Base-by-base conservation (phyloP, 2,797 vertebrate species). In the Betta splendens region DNA sequence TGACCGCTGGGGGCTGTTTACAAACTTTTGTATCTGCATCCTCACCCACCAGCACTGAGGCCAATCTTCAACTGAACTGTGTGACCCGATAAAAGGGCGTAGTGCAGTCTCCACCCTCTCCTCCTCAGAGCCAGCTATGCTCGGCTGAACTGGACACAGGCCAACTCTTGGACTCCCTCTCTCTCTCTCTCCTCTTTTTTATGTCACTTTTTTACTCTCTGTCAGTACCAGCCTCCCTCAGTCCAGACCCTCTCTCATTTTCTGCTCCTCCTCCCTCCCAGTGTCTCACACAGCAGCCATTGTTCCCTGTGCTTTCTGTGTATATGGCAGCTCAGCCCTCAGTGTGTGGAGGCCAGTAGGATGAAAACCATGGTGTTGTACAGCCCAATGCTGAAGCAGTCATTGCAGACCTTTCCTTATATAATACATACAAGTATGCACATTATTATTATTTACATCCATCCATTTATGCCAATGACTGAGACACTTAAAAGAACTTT, bases 251-350 rank as follows among this genome's bases (percentile, higher is more conserved):
- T 44, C 74, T 61, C 59, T 55, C 39, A 58, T 40, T 49, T 46
- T 46, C 60, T 23, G 62, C 33, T 5, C 23, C 48, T 5, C 47
- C 38, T 16, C 38, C 12, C 47, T 47, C 52, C 16, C 73, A 64
- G 72, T 52, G 65, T 71, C 70, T 72, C 75, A 91, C 85, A 89
- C 83, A 86, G 85, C 81, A 63, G 59, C 84, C 80, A 90, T 90
- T 92, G 91, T 92, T 89, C 70, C 49, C 70, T 23, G 64, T 74
- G 52, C 75, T 78, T 15, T 75, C 21, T 56, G 79, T 76, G 76
- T 72, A 25, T 64, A 51, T 57, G 54, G 68, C 80, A 79, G 73
- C 75, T 71, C 79, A 76, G 72, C 55, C 64, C 67, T 60, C 66
- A 62, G 63, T 57, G 51, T 77, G 55, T 12, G 46, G 56, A 70